Conservation (phyloP, 2,888 invertebrate genomes). For the Ischnus inquisitorius region DNA sequence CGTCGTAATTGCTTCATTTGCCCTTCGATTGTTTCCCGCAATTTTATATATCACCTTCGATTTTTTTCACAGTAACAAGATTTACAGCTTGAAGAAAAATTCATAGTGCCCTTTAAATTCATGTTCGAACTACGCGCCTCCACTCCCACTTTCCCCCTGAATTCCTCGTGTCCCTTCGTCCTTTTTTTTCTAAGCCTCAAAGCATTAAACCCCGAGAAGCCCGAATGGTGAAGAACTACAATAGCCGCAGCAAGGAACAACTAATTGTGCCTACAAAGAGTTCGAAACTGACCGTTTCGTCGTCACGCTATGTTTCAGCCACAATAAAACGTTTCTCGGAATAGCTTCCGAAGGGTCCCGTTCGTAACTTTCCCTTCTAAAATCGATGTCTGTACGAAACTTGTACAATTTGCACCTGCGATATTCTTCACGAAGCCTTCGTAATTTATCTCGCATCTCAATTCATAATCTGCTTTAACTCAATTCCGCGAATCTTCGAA, state of each 20-base stretch:
- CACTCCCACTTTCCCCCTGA: neutral
- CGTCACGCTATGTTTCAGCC: conserved; percentile 39
- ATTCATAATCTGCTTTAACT: neutral
- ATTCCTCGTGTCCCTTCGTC: neutral
- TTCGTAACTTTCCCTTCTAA: neutral
- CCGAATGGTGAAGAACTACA: neutral
- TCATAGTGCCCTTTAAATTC: neutral
- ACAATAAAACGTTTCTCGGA: conserved; percentile 41
- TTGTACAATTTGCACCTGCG: neutral
- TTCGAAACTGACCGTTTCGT: conserved; percentile 23
- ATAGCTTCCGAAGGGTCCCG: neutral
- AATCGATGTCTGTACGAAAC: neutral
- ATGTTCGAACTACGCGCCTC: neutral
- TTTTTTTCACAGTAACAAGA: neutral
- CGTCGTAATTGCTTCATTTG: neutral
- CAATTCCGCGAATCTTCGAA: neutral
- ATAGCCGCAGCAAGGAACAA: conserved; percentile 1
- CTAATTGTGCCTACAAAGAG: conserved; percentile 31
- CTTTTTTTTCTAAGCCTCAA: neutral
- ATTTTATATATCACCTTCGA: neutral
- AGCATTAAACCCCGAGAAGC: neutral
- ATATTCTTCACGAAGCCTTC: neutral
- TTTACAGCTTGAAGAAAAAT: neutral
- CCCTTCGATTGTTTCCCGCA: neutral
- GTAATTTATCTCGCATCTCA: neutral